Percentiles rank a stretch among this genome's conserved stretches.
These are phyloP conservation scores for Pseudomyrmex sp. DNA, from an alignment of 1,140 invertebrate genomes.

Conservation along the genomic window DNA sequence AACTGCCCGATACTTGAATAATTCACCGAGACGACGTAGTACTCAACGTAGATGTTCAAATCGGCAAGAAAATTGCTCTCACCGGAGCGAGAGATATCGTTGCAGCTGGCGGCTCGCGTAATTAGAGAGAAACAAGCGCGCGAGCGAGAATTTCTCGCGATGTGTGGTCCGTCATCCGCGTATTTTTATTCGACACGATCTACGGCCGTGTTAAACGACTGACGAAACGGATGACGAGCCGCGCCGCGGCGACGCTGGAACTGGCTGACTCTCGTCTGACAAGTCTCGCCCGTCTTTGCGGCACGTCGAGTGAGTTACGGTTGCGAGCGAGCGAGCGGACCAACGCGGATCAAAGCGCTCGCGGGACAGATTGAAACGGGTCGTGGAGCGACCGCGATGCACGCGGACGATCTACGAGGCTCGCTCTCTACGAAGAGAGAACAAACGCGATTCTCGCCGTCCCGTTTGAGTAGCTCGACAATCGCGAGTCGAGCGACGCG, in stretches of 20 bases:
- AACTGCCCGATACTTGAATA: too few species aligned
- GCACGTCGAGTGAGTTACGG: conserved; percentile 69
- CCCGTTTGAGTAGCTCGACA: background rate
- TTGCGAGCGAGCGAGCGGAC: conserved; percentile 47
- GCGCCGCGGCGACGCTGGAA: conserved; percentile 9
- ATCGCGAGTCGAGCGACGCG: background rate
- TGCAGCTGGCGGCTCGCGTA: background rate
- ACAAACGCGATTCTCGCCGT: background rate
- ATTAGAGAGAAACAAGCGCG: conserved; percentile 20
- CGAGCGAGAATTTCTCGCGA: conserved; percentile 64
- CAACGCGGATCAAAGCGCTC: conserved; percentile 68
- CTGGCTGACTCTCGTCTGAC: conserved; percentile 26
- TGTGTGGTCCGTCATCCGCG: conserved; percentile 78
- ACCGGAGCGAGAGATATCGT: background rate
- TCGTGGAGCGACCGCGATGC: background rate
- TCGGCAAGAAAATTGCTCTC: background rate
- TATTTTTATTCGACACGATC: conserved; percentile 83
- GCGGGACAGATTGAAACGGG: conserved; percentile 68
- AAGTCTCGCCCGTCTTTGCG: conserved; percentile 61
- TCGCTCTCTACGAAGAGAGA: background rate
- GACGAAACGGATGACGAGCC: conserved; percentile 81
- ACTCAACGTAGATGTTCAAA: background rate
- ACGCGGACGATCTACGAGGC: conserved; percentile 62
- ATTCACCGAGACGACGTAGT: too few species aligned
- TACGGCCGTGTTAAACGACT: conserved; percentile 82